phyloP scores from a whole-genome alignment of 2,797 vertebrate species.

The Schizopygopsis malacanthus region DNA sequence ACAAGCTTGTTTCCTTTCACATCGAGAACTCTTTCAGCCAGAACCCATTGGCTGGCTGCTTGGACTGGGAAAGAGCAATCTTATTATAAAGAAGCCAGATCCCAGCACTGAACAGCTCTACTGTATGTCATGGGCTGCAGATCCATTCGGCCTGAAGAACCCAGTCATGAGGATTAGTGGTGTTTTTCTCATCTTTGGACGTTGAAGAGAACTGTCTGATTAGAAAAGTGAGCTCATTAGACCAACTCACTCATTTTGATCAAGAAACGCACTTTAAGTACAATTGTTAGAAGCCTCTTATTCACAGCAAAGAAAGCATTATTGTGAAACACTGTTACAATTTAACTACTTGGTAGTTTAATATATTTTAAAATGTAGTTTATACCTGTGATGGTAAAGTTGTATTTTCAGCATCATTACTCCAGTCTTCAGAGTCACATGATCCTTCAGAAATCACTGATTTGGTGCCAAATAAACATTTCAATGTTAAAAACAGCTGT shows the following conservation, averaged over 20 bases:
- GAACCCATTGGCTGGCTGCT: conserved; percentile 28
- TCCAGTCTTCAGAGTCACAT: background rate
- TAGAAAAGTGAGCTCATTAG: background rate
- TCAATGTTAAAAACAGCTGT: background rate
- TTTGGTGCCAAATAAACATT: background rate
- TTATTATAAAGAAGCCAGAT: conserved; percentile 26
- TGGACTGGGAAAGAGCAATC: conserved; percentile 19
- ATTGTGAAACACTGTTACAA: background rate
- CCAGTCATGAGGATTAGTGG: background rate
- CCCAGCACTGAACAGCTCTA: background rate
- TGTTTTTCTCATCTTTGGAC: conserved; percentile 20
- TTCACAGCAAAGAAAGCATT: background rate
- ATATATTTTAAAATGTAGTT: background rate
- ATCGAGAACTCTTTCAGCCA: conserved; percentile 37
- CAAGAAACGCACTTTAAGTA: background rate
- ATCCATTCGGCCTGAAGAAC: background rate
- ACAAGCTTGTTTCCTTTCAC: conserved; percentile 36
- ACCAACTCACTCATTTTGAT: background rate
- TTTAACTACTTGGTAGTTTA: background rate
- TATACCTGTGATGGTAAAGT: background rate
- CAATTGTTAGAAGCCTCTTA: background rate
- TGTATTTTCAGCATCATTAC: background rate
- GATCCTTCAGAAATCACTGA: background rate
- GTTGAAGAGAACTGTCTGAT: background rate
- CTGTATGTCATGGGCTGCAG: conserved; percentile 5